Conservation (phyloP, 2,113 vertebrate species). For the Hassar affinis region DNA sequence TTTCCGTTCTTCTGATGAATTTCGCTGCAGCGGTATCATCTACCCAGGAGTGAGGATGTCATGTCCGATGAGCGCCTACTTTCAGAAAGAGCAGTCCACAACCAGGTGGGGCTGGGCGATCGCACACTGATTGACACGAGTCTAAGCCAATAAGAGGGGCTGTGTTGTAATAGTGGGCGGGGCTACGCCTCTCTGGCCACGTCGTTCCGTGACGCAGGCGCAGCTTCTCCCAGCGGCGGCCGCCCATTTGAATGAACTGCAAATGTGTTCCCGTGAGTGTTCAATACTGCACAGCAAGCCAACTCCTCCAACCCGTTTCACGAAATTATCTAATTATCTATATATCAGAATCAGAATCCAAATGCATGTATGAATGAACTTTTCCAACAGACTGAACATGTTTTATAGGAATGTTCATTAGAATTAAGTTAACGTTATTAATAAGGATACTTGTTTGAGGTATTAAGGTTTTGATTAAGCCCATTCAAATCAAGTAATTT, state of each 20-base stretch:
- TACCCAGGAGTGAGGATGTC: background rate
- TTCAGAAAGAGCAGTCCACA: background rate
- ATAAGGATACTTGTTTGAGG: background rate
- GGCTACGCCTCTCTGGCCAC: background rate
- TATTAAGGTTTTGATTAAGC: background rate
- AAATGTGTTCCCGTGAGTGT: background rate
- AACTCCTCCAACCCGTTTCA: background rate
- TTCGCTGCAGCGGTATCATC: background rate
- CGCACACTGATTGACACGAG: background rate
- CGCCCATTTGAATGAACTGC: slow-evolving; percentile 14
- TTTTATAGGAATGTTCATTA: background rate
- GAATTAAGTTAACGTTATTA: background rate
- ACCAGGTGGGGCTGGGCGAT: background rate
- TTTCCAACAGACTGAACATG: background rate
- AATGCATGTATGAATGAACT: background rate
- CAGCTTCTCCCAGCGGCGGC: slow-evolving; percentile 9
- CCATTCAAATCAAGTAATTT: background rate
- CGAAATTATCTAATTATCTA: background rate
- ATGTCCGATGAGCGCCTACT: background rate
- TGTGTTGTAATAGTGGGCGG: background rate
- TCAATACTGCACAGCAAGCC: background rate
- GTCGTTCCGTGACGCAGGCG: slow-evolving; percentile 18
- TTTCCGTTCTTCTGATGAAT: background rate
- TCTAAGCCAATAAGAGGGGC: background rate
- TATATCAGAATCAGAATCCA: background rate